Evolutionary conservation across 2,888 invertebrate genomes (phyloP).

Genomic region (Pherbina coryleti): DNA sequence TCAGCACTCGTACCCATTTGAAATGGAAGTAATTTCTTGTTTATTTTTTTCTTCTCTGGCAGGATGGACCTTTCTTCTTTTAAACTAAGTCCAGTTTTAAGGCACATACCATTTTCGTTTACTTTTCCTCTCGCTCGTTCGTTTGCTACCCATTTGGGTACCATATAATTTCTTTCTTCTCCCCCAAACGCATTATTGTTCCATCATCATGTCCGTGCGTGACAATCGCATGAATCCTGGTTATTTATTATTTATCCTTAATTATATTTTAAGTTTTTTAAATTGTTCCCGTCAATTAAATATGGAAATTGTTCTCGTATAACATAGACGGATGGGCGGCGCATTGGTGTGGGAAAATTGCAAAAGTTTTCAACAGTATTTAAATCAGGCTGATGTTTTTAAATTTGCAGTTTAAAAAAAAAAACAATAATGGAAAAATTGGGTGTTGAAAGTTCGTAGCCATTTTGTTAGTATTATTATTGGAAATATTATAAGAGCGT

Average conservation of each 20-base stretch:
- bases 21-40: not conserved
- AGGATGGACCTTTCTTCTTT: not conserved
- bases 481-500: no score
- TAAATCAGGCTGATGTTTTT: no score
- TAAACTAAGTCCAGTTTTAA: not conserved
- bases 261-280: constrained; percentile 55
- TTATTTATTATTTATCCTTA: constrained; percentile 60
- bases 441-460: no score
- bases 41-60: not conserved
- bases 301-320: constrained; percentile 55
- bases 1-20: not conserved
- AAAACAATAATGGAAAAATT: no score
- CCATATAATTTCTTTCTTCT: not conserved
- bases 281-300: constrained; percentile 66
- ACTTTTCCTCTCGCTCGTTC: not conserved
- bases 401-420: no score
- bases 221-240: constrained; percentile 56
- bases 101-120: not conserved
- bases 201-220: constrained; percentile 48
- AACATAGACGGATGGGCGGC: not conserved
- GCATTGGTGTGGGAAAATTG: no score
- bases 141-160: not conserved
- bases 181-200: not conserved
- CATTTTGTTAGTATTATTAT: no score
- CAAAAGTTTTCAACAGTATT: no score